Conservation (phyloP, 2,113 vertebrate genomes). For the Nycticebus coucang region DNA sequence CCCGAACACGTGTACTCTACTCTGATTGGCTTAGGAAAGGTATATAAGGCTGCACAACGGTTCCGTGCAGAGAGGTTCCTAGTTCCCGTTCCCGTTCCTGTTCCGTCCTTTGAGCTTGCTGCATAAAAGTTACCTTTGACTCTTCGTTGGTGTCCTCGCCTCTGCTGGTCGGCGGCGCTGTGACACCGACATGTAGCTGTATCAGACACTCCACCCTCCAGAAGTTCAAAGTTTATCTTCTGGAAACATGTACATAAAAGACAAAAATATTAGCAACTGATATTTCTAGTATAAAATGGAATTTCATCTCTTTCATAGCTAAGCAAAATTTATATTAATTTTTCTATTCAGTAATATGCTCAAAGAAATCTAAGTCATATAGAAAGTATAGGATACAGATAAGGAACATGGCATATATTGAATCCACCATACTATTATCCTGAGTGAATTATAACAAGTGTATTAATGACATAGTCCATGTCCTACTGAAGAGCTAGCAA, state of each 20-base stretch:
- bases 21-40: no score
- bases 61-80: no score
- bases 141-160: no score
- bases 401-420: not conserved
- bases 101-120: no score
- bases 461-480: not conserved
- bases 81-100: no score
- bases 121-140: no score
- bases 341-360: not conserved
- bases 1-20: no score
- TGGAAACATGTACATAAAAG: not conserved
- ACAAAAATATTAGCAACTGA: not conserved
- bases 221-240: not conserved
- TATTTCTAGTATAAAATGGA: not conserved
- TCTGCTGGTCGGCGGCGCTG: no score
- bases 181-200: not conserved
- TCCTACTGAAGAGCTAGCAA: not conserved
- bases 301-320: not conserved
- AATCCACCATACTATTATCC: not conserved
- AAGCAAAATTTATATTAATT: not conserved
- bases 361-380: conserved; percentile 4
- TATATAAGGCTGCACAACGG: no score
- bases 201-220: not conserved
- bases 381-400: not conserved
- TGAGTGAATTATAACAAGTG: not conserved